Conservation (phyloP, 2,113 vertebrate genomes). For the Thamnaconus septentrionalis region DNA sequence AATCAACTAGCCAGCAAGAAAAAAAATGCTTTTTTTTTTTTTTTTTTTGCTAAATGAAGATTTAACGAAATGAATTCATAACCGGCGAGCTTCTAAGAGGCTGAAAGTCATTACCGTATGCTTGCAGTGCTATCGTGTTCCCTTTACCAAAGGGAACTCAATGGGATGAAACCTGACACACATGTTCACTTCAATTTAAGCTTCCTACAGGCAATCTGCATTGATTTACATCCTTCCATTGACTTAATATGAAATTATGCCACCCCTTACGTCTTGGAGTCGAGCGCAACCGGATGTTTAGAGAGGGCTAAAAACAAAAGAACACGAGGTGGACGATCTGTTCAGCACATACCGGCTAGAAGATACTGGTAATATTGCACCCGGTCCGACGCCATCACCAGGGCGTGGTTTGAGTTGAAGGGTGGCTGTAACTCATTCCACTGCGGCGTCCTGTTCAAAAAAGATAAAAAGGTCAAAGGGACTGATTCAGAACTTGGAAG, state of each 20-base stretch:
- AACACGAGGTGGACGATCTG: not conserved
- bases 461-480: constrained; percentile 21
- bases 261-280: not conserved
- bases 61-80: constrained; percentile 4
- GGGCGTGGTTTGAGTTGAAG: constrained; percentile 92
- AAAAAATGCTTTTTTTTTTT: not conserved
- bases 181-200: constrained; percentile 2
- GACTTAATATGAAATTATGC: constrained; percentile 3
- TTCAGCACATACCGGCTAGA: constrained; percentile 84
- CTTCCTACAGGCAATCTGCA: constrained; percentile 1
- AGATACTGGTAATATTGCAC: constrained; percentile 95
- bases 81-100: not conserved
- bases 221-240: constrained; percentile 2
- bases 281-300: not conserved
- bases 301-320: not conserved
- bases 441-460: constrained; percentile 87
- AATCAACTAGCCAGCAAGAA: no score
- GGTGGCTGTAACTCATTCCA: constrained; percentile 98
- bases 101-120: not conserved
- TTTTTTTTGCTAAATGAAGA: not conserved
- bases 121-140: not conserved
- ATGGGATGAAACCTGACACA: constrained; percentile 6
- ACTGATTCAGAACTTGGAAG: not conserved
- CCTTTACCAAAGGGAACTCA: not conserved
- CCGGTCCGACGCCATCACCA: constrained; percentile 91